Conservation (phyloP, 2,888 invertebrate genomes). For the Ectobius pallidus region DNA sequence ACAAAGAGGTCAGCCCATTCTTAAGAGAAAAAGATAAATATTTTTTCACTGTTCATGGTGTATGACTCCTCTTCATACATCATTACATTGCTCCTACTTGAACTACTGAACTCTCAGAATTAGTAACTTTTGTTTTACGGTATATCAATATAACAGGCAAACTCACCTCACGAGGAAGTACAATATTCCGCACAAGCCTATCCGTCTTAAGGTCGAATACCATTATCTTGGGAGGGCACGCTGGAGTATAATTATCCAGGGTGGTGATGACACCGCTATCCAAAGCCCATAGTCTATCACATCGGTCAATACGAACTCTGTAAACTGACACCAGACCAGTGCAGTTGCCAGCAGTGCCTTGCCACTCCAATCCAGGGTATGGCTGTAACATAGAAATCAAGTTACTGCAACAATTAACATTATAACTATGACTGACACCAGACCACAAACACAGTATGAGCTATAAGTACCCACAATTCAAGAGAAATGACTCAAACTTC, state of each 20-base stretch:
- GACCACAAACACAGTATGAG: too few species aligned
- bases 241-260: slow-evolving; percentile 49
- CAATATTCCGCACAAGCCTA: slow-evolving; percentile 65
- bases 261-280: slow-evolving; percentile 73
- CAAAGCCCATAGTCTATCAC: slow-evolving; percentile 81
- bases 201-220: slow-evolving; percentile 80
- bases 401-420: not conserved
- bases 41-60: too few species aligned
- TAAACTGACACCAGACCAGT: slow-evolving; percentile 80
- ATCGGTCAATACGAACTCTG: slow-evolving; percentile 75
- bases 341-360: slow-evolving; percentile 73
- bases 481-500: too few species aligned
- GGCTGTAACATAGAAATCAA: slow-evolving; percentile 59
- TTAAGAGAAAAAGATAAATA: too few species aligned
- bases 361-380: slow-evolving; percentile 80
- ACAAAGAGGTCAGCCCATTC: too few species aligned
- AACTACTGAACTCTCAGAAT: too few species aligned
- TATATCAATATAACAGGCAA: too few species aligned
- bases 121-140: too few species aligned
- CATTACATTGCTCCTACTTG: too few species aligned
- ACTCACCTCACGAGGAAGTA: slow-evolving; percentile 69
- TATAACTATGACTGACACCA: too few species aligned
- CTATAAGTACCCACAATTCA: too few species aligned
- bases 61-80: too few species aligned
- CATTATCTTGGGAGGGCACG: slow-evolving; percentile 81